A percentile compares a stretch with the other conserved stretches of the same genome.
These are phyloP conservation scores for Microctonus hyperodae DNA, from an alignment of 2,888 invertebrate species.

Conservation along the genomic window DNA sequence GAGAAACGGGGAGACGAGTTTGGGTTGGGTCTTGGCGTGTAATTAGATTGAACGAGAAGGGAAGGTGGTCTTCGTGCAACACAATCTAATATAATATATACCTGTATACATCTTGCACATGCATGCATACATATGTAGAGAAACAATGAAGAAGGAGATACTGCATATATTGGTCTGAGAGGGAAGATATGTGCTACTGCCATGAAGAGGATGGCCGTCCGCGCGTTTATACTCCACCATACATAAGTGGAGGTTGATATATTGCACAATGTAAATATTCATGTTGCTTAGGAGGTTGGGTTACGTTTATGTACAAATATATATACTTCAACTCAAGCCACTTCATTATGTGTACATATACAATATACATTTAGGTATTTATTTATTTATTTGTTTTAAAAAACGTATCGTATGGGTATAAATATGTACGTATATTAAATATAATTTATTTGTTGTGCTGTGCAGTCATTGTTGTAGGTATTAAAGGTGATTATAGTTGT, in stretches of 20 bases:
- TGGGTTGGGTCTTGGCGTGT: slow-evolving; percentile 56
- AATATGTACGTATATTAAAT: too few species aligned
- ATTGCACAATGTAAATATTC: slow-evolving; percentile 19
- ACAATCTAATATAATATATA: slow-evolving; percentile 29
- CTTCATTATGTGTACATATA: background rate
- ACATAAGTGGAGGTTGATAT: slow-evolving; percentile 26
- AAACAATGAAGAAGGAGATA: slow-evolving; percentile 13
- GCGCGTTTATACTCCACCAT: slow-evolving; percentile 18
- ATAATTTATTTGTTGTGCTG: background rate
- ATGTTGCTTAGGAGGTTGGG: background rate
- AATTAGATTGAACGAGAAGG: slow-evolving; percentile 63
- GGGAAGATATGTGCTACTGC: slow-evolving; percentile 7
- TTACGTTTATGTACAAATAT: background rate
- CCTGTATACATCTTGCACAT: too few species aligned
- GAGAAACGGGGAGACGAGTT: background rate
- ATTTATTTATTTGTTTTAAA: slow-evolving; percentile 17
- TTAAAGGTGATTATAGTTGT: slow-evolving; percentile 25
- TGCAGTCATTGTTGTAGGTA: slow-evolving; percentile 6
- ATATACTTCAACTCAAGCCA: background rate
- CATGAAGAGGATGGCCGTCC: slow-evolving; percentile 20
- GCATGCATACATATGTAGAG: too few species aligned
- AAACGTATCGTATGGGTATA: background rate
- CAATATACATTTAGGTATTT: too few species aligned
- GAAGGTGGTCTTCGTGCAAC: slow-evolving; percentile 39
- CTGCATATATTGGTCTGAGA: background rate